Evolutionary conservation across 1,140 invertebrate genomes (phyloP), one percentile per base, ranked within the genome.

Genomic region (Xylocopa sonorina): DNA sequence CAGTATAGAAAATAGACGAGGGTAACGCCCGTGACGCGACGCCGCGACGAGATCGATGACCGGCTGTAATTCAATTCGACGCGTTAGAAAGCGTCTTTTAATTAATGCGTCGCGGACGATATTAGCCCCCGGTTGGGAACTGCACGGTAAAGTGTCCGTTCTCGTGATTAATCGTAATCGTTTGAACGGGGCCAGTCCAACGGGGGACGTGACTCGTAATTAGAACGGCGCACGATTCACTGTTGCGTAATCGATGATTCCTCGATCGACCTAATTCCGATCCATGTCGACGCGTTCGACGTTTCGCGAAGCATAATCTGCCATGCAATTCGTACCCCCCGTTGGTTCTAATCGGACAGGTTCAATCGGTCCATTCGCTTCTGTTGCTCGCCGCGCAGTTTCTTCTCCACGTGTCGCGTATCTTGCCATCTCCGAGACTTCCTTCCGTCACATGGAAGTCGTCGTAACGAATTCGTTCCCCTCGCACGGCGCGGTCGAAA

Each of bases 21-120:
- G 75, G 80, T 41, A 85, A 85, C 67, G 80, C 64, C 83, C 64
- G 78, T 77, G 75, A 83, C n/a, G 51, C 68, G 78, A 77, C 69
- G 69, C 55, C 72, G 48, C 60, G 66, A 10, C 27, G 21, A 51
- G 75, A 79, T 74, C 75, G 80, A 85, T 67, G 64, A 69, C 64
- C 63, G 34, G 32, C 24, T 63, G 74, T 66, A 82, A 86, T 86
- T 85, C 81, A 79, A 85, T 86, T 82, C 80, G 80, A 86, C 50
- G 69, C 51, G 75, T 78, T 86, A 86, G 84, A 86, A 86, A 86
- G 84, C 73, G 66, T 48, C 66, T 69, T 69, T 71, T 82, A 85
- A 86, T 85, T 86, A 82, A 87, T 71, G 73, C 68, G 57, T 86
- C 79, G 27, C 14, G 55, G 51, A 58, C 57, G 29, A 69, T 72